Conservation (phyloP, 2,888 invertebrate species). For the Drosophila recens region DNA sequence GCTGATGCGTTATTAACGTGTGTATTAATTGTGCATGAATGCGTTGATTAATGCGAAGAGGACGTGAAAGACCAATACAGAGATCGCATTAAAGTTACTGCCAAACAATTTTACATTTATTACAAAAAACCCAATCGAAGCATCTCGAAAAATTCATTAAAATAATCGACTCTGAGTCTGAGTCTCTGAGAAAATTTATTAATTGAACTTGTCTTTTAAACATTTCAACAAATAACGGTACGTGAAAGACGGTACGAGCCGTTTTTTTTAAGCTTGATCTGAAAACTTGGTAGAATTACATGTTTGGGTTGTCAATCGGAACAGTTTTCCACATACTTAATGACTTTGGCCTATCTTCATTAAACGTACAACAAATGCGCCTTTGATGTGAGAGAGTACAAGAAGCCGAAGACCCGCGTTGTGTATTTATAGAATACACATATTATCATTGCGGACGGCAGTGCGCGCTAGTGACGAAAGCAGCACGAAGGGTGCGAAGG, state of each 20-base stretch:
- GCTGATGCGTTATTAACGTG: slow-evolving; percentile 73
- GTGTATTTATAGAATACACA: no score
- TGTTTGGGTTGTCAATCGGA: no score
- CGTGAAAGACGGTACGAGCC: neutral
- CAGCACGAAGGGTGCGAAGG: no score
- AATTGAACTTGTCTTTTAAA: neutral
- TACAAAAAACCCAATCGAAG: slow-evolving; percentile 43
- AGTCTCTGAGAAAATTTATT: neutral
- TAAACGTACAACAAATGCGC: no score
- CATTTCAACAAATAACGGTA: neutral
- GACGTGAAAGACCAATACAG: neutral
- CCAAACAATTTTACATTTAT: slow-evolving; percentile 39
- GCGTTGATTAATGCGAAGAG: slow-evolving; percentile 61
- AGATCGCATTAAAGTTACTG: slow-evolving; percentile 31
- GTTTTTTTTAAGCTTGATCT: no score
- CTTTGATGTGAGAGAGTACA: no score
- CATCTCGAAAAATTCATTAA: slow-evolving; percentile 52
- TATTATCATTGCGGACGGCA: no score
- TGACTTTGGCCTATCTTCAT: no score
- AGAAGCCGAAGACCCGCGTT: no score
- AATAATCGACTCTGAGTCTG: slow-evolving; percentile 24
- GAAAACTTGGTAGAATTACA: no score
- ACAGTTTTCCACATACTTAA: no score
- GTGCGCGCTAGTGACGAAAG: no score
- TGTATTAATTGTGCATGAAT: slow-evolving; percentile 71